Evolutionary conservation across 1,140 invertebrate genomes (phyloP), one percentile per base, ranked within the genome.

Genomic region (Trichonephila inaurata): DNA sequence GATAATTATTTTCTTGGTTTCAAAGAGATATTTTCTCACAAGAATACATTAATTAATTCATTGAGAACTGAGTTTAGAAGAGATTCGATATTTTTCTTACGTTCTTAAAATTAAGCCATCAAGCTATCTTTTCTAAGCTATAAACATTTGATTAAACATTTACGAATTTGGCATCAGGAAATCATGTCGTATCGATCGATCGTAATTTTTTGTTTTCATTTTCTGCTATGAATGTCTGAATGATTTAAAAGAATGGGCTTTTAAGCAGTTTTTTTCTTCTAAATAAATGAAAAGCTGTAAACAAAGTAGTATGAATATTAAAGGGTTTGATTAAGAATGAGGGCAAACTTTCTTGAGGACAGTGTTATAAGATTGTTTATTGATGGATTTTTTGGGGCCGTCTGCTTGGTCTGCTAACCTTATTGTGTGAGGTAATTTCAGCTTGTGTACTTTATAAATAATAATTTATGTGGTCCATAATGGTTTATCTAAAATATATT

Each of bases 151-250:
- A 40, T 77, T 18, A 28, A 72, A 72, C 64, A n/a, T n/a, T 28
- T 12, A 24, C 12, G 3, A 77, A 77, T 16, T 58, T 88, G 86
- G 86, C 86, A 88, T 66, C 86, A 51, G 44, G 19, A 83, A 83
- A 60, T 60, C 21, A 83, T 83, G 60, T 88, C 62, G 61, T 62
- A 40, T 40, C 10, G 40, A 88, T 88, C 86, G 86, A 88, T 88
- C 24, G 21, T 88, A 88, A 88, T 88, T 88, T 88, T 64, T 88
- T 88, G 51, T 88, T 88, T 88, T 64, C 86, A 88, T 85, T 60
- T 83, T 60, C 51, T 85, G n/a, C 61, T 12, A 88, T 64, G 33
- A 51, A 88, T 88, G 86, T 88, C 86, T 88, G 86, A 66, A 88
- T 88, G 86, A 33, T 40, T 28, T 40, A 24, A 19, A 14, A 88